Conservation (phyloP, 2,888 invertebrate species). For the Hemithea aestivaria region DNA sequence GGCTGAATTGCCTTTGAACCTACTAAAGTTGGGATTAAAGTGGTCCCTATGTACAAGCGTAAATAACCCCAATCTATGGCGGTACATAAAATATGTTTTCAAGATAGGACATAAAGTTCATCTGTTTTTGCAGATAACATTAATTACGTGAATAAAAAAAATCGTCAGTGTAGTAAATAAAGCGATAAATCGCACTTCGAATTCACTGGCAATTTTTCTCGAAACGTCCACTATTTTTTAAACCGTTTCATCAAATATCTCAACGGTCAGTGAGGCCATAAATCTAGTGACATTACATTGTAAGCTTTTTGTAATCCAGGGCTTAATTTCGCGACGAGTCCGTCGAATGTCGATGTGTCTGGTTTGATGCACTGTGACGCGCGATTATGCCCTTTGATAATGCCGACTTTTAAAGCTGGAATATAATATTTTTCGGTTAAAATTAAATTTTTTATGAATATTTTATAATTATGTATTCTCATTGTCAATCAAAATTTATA, state of each 20-base stretch:
- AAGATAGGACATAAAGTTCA: no score
- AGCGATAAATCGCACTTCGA: no score
- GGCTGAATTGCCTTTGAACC: background rate
- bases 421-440: constrained; percentile 16
- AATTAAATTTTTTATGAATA: constrained; percentile 1
- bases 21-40: no score
- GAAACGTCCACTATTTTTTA: constrained; percentile 2
- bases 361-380: constrained; percentile 51
- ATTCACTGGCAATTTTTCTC: background rate
- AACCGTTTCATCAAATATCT: constrained; percentile 3
- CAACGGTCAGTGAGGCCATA: background rate
- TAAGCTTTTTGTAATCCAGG: constrained; percentile 20
- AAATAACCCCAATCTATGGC: no score
- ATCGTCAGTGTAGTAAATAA: no score
- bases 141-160: no score
- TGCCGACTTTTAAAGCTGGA: constrained; percentile 30
- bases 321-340: constrained; percentile 56
- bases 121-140: no score
- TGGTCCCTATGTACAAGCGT: no score
- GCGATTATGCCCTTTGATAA: constrained; percentile 50
- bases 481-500: no score
- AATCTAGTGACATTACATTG: constrained; percentile 12
- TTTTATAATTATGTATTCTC: constrained; percentile 1
- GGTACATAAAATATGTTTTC: no score
- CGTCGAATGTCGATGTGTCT: constrained; percentile 56